Evolutionary conservation across 2,113 vertebrate species (phyloP).

Genomic region (Arizona elegans): DNA sequence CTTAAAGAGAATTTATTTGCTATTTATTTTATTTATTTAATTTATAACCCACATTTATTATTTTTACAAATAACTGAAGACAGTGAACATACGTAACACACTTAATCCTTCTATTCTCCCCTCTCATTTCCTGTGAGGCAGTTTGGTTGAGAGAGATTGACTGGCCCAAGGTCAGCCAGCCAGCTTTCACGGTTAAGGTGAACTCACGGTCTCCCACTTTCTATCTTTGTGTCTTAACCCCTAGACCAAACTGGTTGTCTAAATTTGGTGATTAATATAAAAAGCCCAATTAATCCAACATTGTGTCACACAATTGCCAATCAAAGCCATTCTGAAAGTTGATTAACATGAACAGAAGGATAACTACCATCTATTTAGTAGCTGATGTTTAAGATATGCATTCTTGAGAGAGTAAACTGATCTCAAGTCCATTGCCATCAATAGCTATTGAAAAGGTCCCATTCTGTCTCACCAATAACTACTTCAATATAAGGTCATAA

Average conservation of each 20-base stretch:
- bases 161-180: neutral
- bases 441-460: neutral
- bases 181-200: neutral
- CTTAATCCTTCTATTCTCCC: neutral
- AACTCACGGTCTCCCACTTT: neutral
- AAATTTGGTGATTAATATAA: neutral
- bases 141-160: neutral
- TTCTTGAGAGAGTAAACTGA: neutral
- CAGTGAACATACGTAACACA: neutral
- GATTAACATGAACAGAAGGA: neutral
- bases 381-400: too few relatives aligned
- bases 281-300: neutral
- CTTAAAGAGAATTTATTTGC: neutral
- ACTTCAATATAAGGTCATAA: neutral
- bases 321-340: neutral
- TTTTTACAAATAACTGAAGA: neutral
- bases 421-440: neutral
- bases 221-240: too few relatives aligned
- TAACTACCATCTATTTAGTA: neutral
- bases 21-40: neutral
- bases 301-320: neutral
- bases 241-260: too few relatives aligned
- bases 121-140: neutral
- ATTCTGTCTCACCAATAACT: neutral
- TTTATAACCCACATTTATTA: neutral